These are phyloP conservation scores for Paracanthobrama guichenoti DNA, from an alignment of 2,113 vertebrate genomes.

Conservation along the genomic window DNA sequence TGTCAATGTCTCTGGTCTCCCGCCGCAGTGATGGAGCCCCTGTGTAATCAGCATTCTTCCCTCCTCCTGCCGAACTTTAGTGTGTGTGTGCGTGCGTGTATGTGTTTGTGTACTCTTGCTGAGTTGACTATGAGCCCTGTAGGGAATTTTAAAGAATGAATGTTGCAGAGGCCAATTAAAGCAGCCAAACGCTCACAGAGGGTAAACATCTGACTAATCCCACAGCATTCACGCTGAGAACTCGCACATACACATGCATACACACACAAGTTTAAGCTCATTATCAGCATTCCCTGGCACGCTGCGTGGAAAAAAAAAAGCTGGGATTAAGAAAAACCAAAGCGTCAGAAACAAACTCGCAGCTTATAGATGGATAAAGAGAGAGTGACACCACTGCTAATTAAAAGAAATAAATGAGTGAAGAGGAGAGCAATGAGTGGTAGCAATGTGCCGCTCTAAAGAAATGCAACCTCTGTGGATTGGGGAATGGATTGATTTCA, in stretches of 20 bases:
- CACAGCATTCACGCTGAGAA: conserved; percentile 37
- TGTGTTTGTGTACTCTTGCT: conserved; percentile 13
- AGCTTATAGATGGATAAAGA: conserved; percentile 25
- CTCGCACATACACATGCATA: conserved; percentile 33
- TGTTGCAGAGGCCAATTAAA: conserved; percentile 50
- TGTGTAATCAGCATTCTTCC: conserved; percentile 27
- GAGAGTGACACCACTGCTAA: conserved; percentile 43
- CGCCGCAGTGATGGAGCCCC: neutral
- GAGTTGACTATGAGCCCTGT: conserved; percentile 30
- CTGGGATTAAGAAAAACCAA: conserved; percentile 46
- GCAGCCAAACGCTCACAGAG: conserved; percentile 37
- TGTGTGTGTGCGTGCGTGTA: conserved; percentile 1
- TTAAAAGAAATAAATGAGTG: conserved; percentile 38
- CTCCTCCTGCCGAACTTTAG: neutral
- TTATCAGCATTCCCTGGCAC: conserved; percentile 51
- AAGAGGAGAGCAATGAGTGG: conserved; percentile 7
- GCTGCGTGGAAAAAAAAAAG: conserved; percentile 38
- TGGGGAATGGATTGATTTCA: neutral
- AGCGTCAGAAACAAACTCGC: conserved; percentile 43
- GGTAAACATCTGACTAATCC: conserved; percentile 49
- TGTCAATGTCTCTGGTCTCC: neutral
- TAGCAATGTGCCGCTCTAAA: neutral
- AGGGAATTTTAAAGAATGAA: conserved; percentile 54
- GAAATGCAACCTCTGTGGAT: neutral
- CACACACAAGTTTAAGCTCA: conserved; percentile 41